These are phyloP conservation scores for Clamator glandarius DNA, from an alignment of 2,797 vertebrate species.

Conservation along the genomic window DNA sequence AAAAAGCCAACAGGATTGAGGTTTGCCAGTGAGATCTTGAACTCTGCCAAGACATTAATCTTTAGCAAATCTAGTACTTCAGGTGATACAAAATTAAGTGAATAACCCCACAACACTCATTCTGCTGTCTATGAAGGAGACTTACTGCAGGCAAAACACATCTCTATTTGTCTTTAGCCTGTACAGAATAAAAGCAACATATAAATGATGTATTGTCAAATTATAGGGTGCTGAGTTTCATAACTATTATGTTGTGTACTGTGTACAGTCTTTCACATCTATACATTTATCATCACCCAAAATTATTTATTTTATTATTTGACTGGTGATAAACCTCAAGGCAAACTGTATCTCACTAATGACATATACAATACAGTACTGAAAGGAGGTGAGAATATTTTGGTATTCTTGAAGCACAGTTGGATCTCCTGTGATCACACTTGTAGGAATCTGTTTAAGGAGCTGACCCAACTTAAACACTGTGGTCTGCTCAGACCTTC, in stretches of 20 bases:
- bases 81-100: conserved; percentile 45
- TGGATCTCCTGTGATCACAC: neutral
- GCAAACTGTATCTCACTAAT: neutral
- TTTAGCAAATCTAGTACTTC: conserved; percentile 14
- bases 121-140: conserved; percentile 4
- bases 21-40: neutral
- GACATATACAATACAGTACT: neutral
- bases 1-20: neutral
- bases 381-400: neutral
- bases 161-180: conserved; percentile 38
- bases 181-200: conserved; percentile 31
- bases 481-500: neutral
- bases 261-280: neutral
- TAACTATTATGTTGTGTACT: neutral
- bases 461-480: neutral
- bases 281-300: neutral
- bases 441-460: neutral
- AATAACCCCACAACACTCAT: conserved; percentile 24
- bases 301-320: conserved; percentile 17
- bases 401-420: neutral
- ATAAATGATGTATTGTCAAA: conserved; percentile 36
- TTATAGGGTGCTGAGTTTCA: conserved; percentile 42
- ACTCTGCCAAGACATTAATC: conserved; percentile 10
- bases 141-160: conserved; percentile 19
- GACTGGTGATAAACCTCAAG: neutral